phyloP scores from a whole-genome alignment of 2,113 vertebrate species.

The Psammodynastes pulverulentus region DNA sequence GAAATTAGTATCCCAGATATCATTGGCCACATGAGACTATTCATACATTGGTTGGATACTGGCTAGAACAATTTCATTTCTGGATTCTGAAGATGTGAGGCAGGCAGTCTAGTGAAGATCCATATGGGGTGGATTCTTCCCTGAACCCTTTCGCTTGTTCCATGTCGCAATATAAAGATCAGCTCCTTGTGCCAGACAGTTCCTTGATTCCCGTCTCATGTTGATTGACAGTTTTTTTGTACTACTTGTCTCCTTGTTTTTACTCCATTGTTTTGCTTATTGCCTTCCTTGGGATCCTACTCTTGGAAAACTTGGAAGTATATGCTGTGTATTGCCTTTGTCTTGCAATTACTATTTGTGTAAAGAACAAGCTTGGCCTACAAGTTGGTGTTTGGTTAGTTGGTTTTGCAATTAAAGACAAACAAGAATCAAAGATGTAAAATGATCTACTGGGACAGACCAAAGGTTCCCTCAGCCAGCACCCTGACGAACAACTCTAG shows the following conservation, averaged over 20 bases:
- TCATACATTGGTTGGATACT: not conserved
- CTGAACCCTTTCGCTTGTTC: not conserved
- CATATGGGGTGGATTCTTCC: not conserved
- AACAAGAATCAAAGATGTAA: not conserved
- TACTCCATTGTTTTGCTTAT: not conserved
- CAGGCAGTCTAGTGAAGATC: not conserved
- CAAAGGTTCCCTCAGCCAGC: not conserved
- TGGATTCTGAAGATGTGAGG: not conserved
- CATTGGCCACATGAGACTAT: not conserved
- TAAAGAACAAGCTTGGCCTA: not conserved
- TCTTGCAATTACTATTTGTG: not conserved
- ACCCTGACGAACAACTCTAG: not conserved
- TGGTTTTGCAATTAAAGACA: not conserved
- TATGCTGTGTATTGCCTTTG: not conserved
- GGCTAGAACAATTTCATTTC: not conserved
- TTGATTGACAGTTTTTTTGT: not conserved
- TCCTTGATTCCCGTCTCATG: not conserved
- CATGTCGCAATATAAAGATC: not conserved
- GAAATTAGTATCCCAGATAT: not conserved
- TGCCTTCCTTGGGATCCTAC: not conserved
- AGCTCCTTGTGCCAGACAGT: not conserved
- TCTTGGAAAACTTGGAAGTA: not conserved
- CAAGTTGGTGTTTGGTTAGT: not conserved
- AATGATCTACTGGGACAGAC: not conserved
- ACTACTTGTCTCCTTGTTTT: not conserved